Percentiles rank a stretch among this genome's conserved stretches.
Evolutionary conservation across 2,113 vertebrate genomes (phyloP).

Genomic region (Alouatta palliata): DNA sequence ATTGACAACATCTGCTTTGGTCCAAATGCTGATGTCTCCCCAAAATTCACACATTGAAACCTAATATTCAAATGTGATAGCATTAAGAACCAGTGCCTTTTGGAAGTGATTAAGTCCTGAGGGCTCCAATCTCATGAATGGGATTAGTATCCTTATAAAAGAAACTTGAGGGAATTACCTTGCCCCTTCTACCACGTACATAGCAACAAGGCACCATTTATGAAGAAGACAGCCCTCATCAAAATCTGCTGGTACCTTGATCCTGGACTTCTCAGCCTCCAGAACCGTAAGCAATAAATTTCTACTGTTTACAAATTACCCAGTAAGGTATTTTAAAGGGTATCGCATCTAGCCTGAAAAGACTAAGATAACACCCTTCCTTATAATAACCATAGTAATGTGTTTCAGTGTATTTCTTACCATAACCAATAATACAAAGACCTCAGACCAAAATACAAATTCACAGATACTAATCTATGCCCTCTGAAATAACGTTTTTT

Average conservation of each 20-base stretch:
- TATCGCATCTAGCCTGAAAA: not conserved
- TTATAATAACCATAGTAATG: not conserved
- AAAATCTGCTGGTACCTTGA: not conserved
- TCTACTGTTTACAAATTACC: not conserved
- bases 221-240: not conserved
- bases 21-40: not conserved
- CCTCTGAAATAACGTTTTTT: slow-evolving; percentile 22
- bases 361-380: not conserved
- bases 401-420: slow-evolving; percentile 10
- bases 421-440: not conserved
- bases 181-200: not conserved
- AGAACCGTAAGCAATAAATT: not conserved
- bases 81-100: not conserved
- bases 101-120: not conserved
- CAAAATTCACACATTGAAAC: not conserved
- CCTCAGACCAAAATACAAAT: slow-evolving; percentile 13
- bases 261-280: not conserved
- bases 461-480: not conserved
- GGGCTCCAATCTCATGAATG: not conserved
- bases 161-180: not conserved
- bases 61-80: not conserved
- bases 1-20: not conserved
- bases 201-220: not conserved
- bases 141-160: not conserved
- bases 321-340: not conserved